These are phyloP conservation scores for Heliconius sara DNA, from an alignment of 2,888 invertebrate species.

Conservation along the genomic window DNA sequence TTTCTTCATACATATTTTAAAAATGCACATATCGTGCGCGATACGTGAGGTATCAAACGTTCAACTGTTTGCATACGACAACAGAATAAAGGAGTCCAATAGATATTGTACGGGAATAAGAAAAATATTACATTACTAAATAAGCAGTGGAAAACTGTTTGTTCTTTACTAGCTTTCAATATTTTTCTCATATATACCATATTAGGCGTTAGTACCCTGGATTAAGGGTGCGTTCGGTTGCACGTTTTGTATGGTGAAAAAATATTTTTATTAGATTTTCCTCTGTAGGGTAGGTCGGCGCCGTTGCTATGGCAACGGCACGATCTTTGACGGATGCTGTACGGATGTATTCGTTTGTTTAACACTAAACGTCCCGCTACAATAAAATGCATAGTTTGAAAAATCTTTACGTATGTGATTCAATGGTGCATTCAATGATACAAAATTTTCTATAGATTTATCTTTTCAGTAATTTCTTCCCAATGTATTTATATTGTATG, in stretches of 20 bases:
- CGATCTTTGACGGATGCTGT: constrained; percentile 52
- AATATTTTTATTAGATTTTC: constrained; percentile 68
- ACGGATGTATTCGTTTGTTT: constrained; percentile 51
- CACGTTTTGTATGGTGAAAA: constrained; percentile 37
- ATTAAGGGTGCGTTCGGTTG: constrained; percentile 22
- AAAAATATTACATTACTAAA: constrained; percentile 68
- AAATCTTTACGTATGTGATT: constrained; percentile 25
- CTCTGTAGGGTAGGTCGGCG: constrained; percentile 67
- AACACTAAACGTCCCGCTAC: constrained; percentile 48
- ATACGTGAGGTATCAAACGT: constrained; percentile 42
- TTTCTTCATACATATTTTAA: constrained; percentile 22
- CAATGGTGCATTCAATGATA: constrained; percentile 9
- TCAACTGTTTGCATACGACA: constrained; percentile 40
- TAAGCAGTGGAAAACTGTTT: constrained; percentile 65
- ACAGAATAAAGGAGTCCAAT: constrained; percentile 47
- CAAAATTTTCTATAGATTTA: not conserved
- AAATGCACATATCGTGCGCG: constrained; percentile 16
- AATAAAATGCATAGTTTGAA: constrained; percentile 43
- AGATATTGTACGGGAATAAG: constrained; percentile 55
- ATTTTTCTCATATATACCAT: constrained; percentile 30
- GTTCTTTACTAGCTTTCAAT: constrained; percentile 53
- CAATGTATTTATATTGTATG: too few species aligned
- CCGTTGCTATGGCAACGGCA: constrained; percentile 66
- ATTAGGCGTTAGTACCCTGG: constrained; percentile 34
- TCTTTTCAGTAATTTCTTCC: not conserved